Base-by-base conservation (phyloP, 1,140 invertebrate species). In the Heliconius melpomene region DNA sequence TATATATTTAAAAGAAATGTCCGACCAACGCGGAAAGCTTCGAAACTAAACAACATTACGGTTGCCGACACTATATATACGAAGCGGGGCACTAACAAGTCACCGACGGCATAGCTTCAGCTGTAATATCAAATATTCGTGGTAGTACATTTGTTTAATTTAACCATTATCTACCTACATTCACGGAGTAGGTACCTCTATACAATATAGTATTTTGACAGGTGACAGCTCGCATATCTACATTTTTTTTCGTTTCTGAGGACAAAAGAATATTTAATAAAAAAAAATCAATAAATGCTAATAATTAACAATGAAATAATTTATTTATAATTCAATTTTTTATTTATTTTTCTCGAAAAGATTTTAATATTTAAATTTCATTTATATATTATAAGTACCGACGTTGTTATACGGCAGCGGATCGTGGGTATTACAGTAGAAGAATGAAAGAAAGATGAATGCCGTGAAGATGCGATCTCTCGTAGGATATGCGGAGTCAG, bases 41-140 rank as follows among this genome's bases (percentile, higher is more conserved):
- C 38, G 57, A 66, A 72, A 74, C 77, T 78, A 57, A 72, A 72
- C 54, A 73, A 32, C 77, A 78, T 78, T 78, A 26, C 72, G 32
- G 7, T 32, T 73, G 50, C 36, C 32, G 71, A 20, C 66, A 78
- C 77, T 57, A 32, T 77, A 26, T 71, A 77, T 36, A 72, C 57
- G 71, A 36, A 77, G 54, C 54, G 50, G 29, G 50, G 32, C 38
- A 66, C 60, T n/a, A 72, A 40, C 66, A 46, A 18, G 18, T 26
- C 77, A 46, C 38, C 32, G n/a, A 57, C 18, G 71, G 50, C 40
- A 74, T 73, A 40, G 71, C 54, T 78, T 66, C 60, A 66, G 60
- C 60, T 46, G 72, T 46, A 74, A 50, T 74, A 50, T 46, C n/a
- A 50, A 74, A 66, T 29, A 29, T 66, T n/a, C 26, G 9, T 66